A percentile compares a stretch with the other conserved stretches of the same genome.
phyloP scores from a whole-genome alignment of 2,888 invertebrate genomes.

The Sarcophaga subvicina region DNA sequence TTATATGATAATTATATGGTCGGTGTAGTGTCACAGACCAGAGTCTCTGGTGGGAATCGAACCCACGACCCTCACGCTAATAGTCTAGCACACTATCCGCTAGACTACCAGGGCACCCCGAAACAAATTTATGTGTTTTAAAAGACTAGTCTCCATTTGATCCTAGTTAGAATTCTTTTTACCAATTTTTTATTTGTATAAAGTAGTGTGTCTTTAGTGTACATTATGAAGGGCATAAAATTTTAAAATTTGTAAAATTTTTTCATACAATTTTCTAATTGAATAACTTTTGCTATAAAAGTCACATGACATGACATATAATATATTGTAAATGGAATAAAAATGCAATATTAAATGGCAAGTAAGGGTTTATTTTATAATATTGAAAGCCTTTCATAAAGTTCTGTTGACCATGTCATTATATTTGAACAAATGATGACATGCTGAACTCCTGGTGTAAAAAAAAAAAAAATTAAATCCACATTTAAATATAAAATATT shows the following conservation, averaged over 20 bases:
- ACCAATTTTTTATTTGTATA: no score
- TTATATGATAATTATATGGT: no score
- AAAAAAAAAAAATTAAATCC: neutral
- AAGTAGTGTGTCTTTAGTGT: neutral
- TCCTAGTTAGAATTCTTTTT: no score
- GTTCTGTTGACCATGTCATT: conserved; percentile 67
- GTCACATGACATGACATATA: neutral
- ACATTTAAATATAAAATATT: no score
- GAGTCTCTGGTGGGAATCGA: no score
- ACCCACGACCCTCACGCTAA: no score
- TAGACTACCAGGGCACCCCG: no score
- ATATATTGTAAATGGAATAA: conserved; percentile 34
- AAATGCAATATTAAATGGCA: neutral
- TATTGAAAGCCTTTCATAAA: conserved; percentile 53
- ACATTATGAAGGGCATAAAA: neutral
- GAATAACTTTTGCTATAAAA: neutral
- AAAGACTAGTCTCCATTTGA: no score
- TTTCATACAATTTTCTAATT: neutral
- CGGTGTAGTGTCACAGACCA: no score
- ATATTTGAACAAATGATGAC: conserved; percentile 47
- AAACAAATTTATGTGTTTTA: no score
- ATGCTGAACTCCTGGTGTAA: conserved; percentile 59
- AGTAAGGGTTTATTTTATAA: conserved; percentile 10
- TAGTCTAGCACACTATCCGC: no score
- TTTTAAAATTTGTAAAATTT: neutral